A percentile compares a stretch with the other conserved stretches of the same genome.
phyloP scores from a whole-genome alignment of 2,113 vertebrate species.

The Lepisosteus osseus region DNA sequence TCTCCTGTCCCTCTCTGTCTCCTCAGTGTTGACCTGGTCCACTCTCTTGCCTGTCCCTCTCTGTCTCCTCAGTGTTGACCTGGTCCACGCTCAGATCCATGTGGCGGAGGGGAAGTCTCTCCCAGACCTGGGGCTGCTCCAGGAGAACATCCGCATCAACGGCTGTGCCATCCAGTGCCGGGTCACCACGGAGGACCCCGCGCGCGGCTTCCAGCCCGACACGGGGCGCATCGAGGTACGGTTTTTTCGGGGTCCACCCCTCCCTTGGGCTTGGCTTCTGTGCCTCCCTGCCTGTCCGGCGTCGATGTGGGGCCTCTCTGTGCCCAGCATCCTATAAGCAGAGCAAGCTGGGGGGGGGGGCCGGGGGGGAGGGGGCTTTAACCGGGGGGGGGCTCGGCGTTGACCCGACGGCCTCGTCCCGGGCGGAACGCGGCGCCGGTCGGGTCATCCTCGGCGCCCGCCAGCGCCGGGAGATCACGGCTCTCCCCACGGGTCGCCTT shows the following conservation, averaged over 20 bases:
- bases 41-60: neutral
- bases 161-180: conserved; percentile 89
- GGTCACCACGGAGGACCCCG: conserved; percentile 88
- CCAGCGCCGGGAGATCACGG: too few species aligned
- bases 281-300: neutral
- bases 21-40: neutral
- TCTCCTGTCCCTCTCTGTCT: neutral
- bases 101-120: conserved; percentile 82
- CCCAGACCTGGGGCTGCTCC: conserved; percentile 74
- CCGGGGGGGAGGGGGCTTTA: too few species aligned
- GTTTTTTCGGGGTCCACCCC: neutral
- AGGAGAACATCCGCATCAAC: conserved; percentile 83
- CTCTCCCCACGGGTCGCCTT: too few species aligned
- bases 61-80: conserved; percentile 72
- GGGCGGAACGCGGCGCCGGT: too few species aligned
- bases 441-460: too few species aligned
- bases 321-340: too few species aligned
- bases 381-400: too few species aligned
- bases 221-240: conserved; percentile 87
- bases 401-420: too few species aligned
- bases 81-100: conserved; percentile 86
- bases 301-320: neutral
- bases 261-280: neutral
- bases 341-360: too few species aligned
- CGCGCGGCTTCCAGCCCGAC: conserved; percentile 87